Evolutionary conservation across 2,888 invertebrate species (phyloP), one percentile per base, ranked within the genome.

Genomic region (Athalia rosae): DNA sequence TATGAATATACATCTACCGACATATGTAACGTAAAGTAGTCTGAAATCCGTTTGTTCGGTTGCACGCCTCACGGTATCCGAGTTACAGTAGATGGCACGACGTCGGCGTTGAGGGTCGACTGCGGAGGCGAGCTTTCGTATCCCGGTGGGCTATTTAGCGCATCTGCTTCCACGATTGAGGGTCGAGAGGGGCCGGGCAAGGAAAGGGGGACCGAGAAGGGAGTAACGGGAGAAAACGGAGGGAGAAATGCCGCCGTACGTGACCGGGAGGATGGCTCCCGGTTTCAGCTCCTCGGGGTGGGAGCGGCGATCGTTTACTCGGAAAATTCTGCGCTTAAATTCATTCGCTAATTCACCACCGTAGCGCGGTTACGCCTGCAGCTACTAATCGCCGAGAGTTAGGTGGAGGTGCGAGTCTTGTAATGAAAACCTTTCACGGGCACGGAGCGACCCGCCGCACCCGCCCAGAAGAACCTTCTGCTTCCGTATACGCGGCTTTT

Each of bases 81-180:
- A 53, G n/a, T n/a, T n/a, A n/a, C n/a, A n/a, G 45, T 41, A 41
- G 43, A 6, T 62, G 15, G 13, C 61, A 74, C 74, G 74, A 61
- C 48, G 61, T 53, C 48, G 74, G 74, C 48, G 61, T 62, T 50
- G 79, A 74, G 62, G 77, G 73, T 73, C 78, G 78, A 66, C 78
- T 73, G 78, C 67, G 76, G 78, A 81, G 82, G 78, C 79, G 80
- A 82, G 82, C 82, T 84, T 83, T 78, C 83, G 84, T 83, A 84
- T 86, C 87, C 83, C 87, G 83, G 82, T 79, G 84, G 85, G 88
- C 88, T 87, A 88, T 88, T 88, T 87, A 86, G 86, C 82, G 84
- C 88, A 88, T 87, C 88, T 88, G 88, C 85, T 82, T 86, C 88
- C 81, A 81, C 79, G 74, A 71, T 74, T 47, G 71, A 77, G 71